Evolutionary conservation across 2,888 invertebrate genomes (phyloP), one percentile per base, ranked within the genome.

Genomic region (Nasonia oneida): DNA sequence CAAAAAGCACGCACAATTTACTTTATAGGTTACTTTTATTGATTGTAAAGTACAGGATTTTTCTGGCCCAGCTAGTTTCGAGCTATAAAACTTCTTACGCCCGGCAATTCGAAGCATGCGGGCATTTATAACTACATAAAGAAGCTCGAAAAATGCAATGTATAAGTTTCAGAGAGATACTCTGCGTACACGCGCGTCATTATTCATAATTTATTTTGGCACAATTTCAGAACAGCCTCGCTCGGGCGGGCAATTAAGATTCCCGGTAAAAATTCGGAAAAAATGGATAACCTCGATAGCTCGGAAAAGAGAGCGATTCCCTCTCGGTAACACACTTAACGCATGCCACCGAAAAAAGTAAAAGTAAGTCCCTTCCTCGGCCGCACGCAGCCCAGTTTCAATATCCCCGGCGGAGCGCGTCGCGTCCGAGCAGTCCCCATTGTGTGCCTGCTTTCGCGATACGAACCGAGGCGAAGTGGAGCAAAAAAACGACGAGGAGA

Each of bases 371-470:
- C 37, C n/a, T 83, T 39, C 61, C 73, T 50, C 29, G 67, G 71
- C 71, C 23, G 42, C 73, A 73, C 47, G 50, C 73, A 79, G 83
- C 83, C 83, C 73, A 70, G 84, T 84, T 84, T 84, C 84, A 47
- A 73, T 83, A 78, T 78, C 47, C 42, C 33, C 18, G 61, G 64
- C 37, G 47, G 42, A 53, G 64, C 47, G 18, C 3, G n/a, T 18
- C 14, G 50, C 50, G 67, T 29, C n/a, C 10, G 57, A 29, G 18
- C 33, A 37, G 42, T 42, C 23, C 73, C 61, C 67, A 76, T 74
- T 53, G 50, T 76, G 67, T 50, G 23, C 47, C 29, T 14, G 8
- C 37, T 50, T 23, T n/a, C 18, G 47, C 18, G 67, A 37, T 57
- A 37, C 73, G 29, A 61, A 8, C 23, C 4, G 5, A n/a, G 6